These are phyloP conservation scores for Pogonocherus hispidulus DNA, from an alignment of 2,888 invertebrate species.

Conservation along the genomic window DNA sequence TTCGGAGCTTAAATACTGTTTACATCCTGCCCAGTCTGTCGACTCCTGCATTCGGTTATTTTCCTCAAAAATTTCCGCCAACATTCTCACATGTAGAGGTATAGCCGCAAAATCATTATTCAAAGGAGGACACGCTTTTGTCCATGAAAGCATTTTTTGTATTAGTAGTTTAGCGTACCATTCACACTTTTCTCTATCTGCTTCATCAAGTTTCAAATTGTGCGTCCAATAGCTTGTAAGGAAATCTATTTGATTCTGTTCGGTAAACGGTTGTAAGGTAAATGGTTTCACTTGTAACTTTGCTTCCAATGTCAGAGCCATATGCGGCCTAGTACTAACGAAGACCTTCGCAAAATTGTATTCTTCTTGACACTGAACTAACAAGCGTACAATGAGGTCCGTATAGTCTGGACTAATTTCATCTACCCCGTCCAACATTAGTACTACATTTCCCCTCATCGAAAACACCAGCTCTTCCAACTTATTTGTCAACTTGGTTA, in stretches of 20 bases:
- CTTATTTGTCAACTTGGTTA: neutral
- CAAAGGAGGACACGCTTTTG: too few species aligned
- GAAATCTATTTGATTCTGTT: conserved; percentile 7
- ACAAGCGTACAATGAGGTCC: conserved; percentile 16
- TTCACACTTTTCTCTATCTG: neutral
- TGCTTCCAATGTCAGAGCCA: conserved; percentile 2
- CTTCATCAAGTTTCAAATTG: conserved; percentile 2
- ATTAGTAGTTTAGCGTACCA: conserved; percentile 7
- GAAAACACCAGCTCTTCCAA: neutral
- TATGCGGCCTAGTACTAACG: conserved; percentile 25
- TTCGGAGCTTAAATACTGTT: conserved; percentile 25
- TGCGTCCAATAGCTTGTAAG: conserved; percentile 14
- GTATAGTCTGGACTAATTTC: conserved; percentile 30
- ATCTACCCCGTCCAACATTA: conserved; percentile 28
- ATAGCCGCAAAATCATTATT: conserved; percentile 19
- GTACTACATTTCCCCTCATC: neutral
- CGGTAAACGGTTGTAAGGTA: conserved; percentile 16
- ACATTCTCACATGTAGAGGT: conserved; percentile 34
- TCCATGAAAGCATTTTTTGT: neutral
- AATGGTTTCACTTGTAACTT: neutral
- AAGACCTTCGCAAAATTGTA: conserved; percentile 27
- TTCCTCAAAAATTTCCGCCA: conserved; percentile 30
- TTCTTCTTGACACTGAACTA: neutral
- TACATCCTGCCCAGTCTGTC: conserved; percentile 1
- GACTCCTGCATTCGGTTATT: neutral